phyloP scores from a whole-genome alignment of 92 coral and sea anemone species.

The Epizoanthus fatuus region DNA sequence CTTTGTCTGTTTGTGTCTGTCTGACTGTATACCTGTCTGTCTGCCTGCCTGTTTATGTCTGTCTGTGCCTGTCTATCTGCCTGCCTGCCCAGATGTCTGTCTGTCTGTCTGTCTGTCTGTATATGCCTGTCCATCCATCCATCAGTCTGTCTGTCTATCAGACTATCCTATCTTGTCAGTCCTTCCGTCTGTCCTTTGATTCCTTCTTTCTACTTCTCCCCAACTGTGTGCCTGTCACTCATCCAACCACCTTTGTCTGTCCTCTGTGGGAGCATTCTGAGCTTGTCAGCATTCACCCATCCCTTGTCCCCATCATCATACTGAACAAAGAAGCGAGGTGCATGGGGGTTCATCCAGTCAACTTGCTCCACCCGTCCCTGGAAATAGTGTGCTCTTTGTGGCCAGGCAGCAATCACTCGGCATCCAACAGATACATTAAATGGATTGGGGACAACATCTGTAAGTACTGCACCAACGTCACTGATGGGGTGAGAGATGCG shows the following conservation, averaged over 20 bases:
- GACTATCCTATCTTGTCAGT: not conserved
- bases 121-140: too few relatives aligned
- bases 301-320: conserved; percentile 80
- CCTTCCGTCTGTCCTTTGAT: not conserved
- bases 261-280: conserved; percentile 62
- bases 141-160: not conserved
- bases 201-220: too few relatives aligned
- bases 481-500: conserved; percentile 57
- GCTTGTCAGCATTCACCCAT: conserved; percentile 66
- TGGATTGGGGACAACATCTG: conserved; percentile 62
- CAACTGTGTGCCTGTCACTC: not conserved
- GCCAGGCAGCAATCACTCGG: conserved; percentile 65
- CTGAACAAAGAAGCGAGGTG: conserved; percentile 60
- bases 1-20: too few relatives aligned
- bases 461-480: conserved; percentile 68
- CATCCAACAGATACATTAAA: conserved; percentile 64
- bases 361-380: conserved; percentile 67
- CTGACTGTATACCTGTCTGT: not conserved
- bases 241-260: conserved; percentile 54
- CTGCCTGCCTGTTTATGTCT: too few relatives aligned
- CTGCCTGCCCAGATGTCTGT: too few relatives aligned
- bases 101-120: not conserved
- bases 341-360: conserved; percentile 53
- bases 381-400: conserved; percentile 46
- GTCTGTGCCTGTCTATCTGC: too few relatives aligned